Percentiles rank a stretch among this genome's conserved stretches.
phyloP scores from a whole-genome alignment of 2,797 vertebrate species.

The Tauraco hartlaubi region DNA sequence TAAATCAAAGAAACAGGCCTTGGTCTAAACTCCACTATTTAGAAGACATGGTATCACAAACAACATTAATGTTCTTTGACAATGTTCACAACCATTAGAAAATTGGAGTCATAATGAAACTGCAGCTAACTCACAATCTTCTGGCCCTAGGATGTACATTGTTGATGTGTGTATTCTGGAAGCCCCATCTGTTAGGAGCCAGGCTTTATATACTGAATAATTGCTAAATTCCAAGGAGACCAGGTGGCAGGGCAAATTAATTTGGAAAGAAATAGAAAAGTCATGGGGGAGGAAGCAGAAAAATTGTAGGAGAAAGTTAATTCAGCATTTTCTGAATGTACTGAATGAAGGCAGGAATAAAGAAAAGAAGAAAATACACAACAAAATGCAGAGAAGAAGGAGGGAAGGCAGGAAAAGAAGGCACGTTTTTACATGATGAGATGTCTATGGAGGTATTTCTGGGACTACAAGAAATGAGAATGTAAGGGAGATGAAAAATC shows the following conservation, averaged over 20 bases:
- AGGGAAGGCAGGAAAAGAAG: background rate
- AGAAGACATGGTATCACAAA: slow-evolving; percentile 34
- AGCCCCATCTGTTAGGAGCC: slow-evolving; percentile 59
- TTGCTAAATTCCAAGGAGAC: slow-evolving; percentile 57
- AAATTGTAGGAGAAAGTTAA: slow-evolving; percentile 27
- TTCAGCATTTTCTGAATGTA: slow-evolving; percentile 32
- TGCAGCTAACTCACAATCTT: slow-evolving; percentile 36
- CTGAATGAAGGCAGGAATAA: background rate
- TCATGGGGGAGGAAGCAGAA: background rate
- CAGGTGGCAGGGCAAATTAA: slow-evolving; percentile 71
- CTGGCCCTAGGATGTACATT: slow-evolving; percentile 46
- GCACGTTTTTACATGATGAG: background rate
- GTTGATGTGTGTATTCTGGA: slow-evolving; percentile 51
- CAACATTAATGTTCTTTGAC: slow-evolving; percentile 36
- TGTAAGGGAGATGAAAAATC: background rate
- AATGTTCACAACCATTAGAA: slow-evolving; percentile 56
- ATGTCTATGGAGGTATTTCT: background rate
- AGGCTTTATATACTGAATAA: slow-evolving; percentile 63
- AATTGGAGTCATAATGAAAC: slow-evolving; percentile 66
- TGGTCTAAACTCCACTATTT: slow-evolving; percentile 33
- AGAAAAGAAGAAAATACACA: background rate
- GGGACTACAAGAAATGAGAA: background rate
- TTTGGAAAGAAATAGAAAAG: slow-evolving; percentile 61
- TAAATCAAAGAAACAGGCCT: slow-evolving; percentile 49
- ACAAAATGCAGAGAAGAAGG: background rate